Evolutionary conservation across 2,797 vertebrate species (phyloP).

Genomic region (Leptoclinus maculatus): DNA sequence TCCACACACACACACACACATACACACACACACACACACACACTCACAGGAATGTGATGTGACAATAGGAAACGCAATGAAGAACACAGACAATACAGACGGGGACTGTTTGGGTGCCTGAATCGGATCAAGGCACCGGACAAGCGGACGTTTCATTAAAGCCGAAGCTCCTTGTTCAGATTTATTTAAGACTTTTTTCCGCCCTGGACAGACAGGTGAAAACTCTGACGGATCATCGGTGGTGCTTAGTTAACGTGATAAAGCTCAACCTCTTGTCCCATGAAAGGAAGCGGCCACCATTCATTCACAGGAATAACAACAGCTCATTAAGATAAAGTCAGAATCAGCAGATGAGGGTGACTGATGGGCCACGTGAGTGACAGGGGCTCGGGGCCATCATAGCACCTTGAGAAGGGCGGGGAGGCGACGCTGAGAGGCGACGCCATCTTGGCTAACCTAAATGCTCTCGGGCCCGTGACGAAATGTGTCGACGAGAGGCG

Average conservation of each 20-base stretch:
- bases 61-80: conserved; percentile 63
- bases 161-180: conserved; percentile 2
- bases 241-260: conserved; percentile 46
- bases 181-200: conserved; percentile 5
- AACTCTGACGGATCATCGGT: conserved; percentile 25
- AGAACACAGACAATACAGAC: conserved; percentile 54
- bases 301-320: conserved; percentile 71
- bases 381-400: conserved; percentile 68
- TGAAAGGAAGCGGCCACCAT: conserved; percentile 68
- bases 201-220: conserved; percentile 13
- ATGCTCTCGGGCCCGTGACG: conserved; percentile 70
- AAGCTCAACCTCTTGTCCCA: conserved; percentile 48
- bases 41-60: conserved; percentile 62
- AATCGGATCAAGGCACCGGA: conserved; percentile 26
- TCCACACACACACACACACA: conserved; percentile 26
- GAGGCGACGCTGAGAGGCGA: conserved; percentile 38
- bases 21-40: conserved; percentile 26
- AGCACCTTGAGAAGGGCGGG: conserved; percentile 50
- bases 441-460: conserved; percentile 68
- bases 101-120: conserved; percentile 34
- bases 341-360: conserved; percentile 77
- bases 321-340: conserved; percentile 81
- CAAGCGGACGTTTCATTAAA: conserved; percentile 20
- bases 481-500: conserved; percentile 44
- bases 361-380: conserved; percentile 80